Conservation (phyloP, 2,888 invertebrate species). For the Terebella lapidaria region DNA sequence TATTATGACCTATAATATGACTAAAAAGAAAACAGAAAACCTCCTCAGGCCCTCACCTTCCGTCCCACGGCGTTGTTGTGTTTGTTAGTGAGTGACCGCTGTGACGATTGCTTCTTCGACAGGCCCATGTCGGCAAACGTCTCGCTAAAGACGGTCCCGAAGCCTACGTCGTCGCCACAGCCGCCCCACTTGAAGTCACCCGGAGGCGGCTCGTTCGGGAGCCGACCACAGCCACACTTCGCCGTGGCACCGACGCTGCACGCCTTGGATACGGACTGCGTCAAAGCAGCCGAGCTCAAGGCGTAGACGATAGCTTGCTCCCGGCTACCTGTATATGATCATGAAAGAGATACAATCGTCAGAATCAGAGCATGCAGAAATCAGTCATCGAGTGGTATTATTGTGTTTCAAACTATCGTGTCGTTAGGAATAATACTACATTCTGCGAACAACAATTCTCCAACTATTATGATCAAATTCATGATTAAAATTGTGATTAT, state of each 20-base stretch:
- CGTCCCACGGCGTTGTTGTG: slow-evolving; percentile 95
- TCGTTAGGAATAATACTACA: no score
- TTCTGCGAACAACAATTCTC: no score
- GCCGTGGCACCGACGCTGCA: slow-evolving; percentile 71
- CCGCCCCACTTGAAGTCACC: slow-evolving; percentile 57
- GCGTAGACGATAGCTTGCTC: slow-evolving; percentile 84
- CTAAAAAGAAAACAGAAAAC: no score
- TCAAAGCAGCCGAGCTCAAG: slow-evolving; percentile 72
- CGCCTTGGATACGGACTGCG: slow-evolving; percentile 72
- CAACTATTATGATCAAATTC: no score
- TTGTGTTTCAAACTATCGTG: no score
- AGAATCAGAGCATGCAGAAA: no score
- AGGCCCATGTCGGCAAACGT: slow-evolving; percentile 48
- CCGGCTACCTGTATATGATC: slow-evolving; percentile 64
- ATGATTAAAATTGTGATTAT: no score
- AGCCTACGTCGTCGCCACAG: slow-evolving; percentile 69
- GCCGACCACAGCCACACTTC: slow-evolving; percentile 73
- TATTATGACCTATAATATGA: no score
- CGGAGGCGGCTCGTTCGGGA: slow-evolving; percentile 66
- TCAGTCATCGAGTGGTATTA: no score
- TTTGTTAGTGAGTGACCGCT: slow-evolving; percentile 86
- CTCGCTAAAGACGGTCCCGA: slow-evolving; percentile 38
- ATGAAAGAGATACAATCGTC: background rate
- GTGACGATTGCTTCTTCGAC: slow-evolving; percentile 69
- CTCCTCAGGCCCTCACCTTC: no score